Conservation (phyloP, 2,888 invertebrate species). For the Coecobrya sp. region DNA sequence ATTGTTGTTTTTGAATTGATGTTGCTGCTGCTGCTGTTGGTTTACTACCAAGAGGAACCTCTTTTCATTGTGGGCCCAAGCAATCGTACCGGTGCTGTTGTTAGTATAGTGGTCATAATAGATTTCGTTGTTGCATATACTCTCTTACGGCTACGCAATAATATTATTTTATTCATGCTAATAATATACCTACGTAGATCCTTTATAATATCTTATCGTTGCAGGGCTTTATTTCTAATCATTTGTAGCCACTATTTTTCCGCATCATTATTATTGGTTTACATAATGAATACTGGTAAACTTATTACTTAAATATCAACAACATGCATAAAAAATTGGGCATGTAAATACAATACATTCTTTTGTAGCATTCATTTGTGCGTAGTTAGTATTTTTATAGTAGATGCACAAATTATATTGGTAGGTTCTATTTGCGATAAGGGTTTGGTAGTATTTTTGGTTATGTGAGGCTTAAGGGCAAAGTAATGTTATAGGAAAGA, state of each 20-base stretch:
- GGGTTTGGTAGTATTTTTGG: no score
- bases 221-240: neutral
- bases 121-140: slow-evolving; percentile 20
- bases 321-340: no score
- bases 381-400: no score
- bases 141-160: neutral
- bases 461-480: no score
- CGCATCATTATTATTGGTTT: slow-evolving; percentile 53
- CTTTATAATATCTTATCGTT: neutral
- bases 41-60: neutral
- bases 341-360: no score
- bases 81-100: neutral
- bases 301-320: neutral
- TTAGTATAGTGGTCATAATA: neutral
- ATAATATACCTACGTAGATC: neutral
- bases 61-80: neutral
- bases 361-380: no score
- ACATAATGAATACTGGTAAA: slow-evolving; percentile 6
- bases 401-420: no score
- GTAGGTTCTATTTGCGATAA: no score
- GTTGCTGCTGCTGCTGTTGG: neutral
- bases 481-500: no score
- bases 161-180: neutral
- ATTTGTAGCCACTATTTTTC: slow-evolving; percentile 12
- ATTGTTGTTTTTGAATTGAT: neutral